phyloP scores from a whole-genome alignment of 1,140 invertebrate genomes.

The Zaprionus tsacasi region DNA sequence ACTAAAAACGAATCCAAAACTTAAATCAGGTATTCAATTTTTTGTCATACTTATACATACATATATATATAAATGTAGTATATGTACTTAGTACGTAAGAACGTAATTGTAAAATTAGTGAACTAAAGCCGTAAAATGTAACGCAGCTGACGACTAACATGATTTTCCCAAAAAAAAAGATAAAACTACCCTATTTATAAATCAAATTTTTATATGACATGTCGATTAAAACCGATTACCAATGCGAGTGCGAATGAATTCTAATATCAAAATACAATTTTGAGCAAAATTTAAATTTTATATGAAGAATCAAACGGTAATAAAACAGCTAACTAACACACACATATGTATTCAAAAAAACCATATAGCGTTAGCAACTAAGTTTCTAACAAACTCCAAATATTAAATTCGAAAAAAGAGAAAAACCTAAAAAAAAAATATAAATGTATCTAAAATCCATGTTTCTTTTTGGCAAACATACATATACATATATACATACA shows the following conservation, averaged over 20 bases:
- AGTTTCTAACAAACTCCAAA: slow-evolving; percentile 57
- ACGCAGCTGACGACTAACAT: slow-evolving; percentile 39
- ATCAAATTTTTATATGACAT: slow-evolving; percentile 59
- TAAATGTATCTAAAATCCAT: slow-evolving; percentile 42
- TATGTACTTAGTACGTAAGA: slow-evolving; percentile 36
- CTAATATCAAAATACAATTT: slow-evolving; percentile 81
- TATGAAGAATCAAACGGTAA: slow-evolving; percentile 36
- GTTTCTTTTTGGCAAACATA: slow-evolving; percentile 51
- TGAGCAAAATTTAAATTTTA: slow-evolving; percentile 62
- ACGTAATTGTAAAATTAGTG: slow-evolving; percentile 4
- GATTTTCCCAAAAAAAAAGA: slow-evolving; percentile 34
- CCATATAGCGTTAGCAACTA: slow-evolving; percentile 52
- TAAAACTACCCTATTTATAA: slow-evolving; percentile 56
- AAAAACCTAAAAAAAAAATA: slow-evolving; percentile 15
- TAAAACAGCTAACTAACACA: slow-evolving; percentile 9
- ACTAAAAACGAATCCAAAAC: slow-evolving; percentile 77
- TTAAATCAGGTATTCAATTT: slow-evolving; percentile 80
- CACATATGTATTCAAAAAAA: slow-evolving; percentile 39
- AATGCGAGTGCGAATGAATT: slow-evolving; percentile 65
- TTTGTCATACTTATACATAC: slow-evolving; percentile 63
- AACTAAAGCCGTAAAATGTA: slow-evolving; percentile 21
- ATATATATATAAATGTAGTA: slow-evolving; percentile 31
- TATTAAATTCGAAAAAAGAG: slow-evolving; percentile 8
- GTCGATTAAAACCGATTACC: slow-evolving; percentile 50
- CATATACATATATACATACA: slow-evolving; percentile 36